Evolutionary conservation across 1,140 invertebrate genomes (phyloP).

Genomic region (Euwallacea similis): DNA sequence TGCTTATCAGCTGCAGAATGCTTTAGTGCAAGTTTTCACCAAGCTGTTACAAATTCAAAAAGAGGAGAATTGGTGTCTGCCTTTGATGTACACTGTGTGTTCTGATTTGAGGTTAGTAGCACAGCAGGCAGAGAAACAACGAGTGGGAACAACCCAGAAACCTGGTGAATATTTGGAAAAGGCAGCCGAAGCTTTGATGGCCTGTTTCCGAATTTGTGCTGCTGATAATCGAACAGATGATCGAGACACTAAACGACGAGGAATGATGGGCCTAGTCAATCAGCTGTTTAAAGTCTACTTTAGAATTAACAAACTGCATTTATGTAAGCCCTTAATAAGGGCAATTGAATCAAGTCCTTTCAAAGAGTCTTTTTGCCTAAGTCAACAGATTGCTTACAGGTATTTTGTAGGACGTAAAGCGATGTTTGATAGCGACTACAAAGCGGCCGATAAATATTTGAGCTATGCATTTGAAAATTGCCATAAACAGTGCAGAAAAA

Average conservation of each 20-base stretch:
- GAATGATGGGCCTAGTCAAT: slow-evolving; percentile 95
- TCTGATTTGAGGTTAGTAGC: slow-evolving; percentile 83
- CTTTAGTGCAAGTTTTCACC: slow-evolving; percentile 76
- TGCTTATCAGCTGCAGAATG: slow-evolving; percentile 79
- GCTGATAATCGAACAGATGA: slow-evolving; percentile 88
- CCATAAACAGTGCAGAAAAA: slow-evolving; percentile 77
- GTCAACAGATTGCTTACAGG: slow-evolving; percentile 91
- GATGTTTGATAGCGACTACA: slow-evolving; percentile 98
- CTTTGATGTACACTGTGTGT: slow-evolving; percentile 86
- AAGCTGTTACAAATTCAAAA: slow-evolving; percentile 86
- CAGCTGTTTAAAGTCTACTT: slow-evolving; percentile 98
- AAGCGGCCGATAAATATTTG: slow-evolving; percentile 86
- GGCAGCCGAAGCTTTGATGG: slow-evolving; percentile 91
- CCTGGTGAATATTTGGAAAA: slow-evolving; percentile 86
- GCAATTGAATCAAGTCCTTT: slow-evolving; percentile 91
- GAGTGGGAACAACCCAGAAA: slow-evolving; percentile 56
- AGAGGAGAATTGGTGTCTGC: slow-evolving; percentile 95
- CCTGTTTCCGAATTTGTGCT: slow-evolving; percentile 93
- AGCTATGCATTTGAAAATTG: slow-evolving; percentile 93
- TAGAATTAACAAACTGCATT: slow-evolving; percentile 92
- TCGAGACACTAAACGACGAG: slow-evolving; percentile 90
- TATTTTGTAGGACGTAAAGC: slow-evolving; percentile 97
- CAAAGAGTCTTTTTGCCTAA: slow-evolving; percentile 84
- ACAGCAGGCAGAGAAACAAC: slow-evolving; percentile 71
- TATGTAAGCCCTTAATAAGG: slow-evolving; percentile 95